These are phyloP conservation scores for Cyclargus thomasi DNA, from an alignment of 1,140 invertebrate species.

Conservation along the genomic window DNA sequence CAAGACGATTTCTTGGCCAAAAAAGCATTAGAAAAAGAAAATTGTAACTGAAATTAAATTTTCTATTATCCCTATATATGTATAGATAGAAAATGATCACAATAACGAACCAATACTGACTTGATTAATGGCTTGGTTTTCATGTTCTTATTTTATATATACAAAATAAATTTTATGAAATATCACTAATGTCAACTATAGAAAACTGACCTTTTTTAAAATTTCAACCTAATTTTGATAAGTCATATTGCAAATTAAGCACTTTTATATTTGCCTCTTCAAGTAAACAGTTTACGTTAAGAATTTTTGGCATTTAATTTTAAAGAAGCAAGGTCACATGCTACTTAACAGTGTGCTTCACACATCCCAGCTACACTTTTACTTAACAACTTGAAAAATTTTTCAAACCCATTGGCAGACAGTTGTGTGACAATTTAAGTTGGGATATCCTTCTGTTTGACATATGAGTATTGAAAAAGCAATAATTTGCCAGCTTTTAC, in stretches of 20 bases:
- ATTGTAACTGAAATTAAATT: not conserved
- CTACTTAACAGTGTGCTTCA: too few relatives aligned
- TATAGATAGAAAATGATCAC: not conserved
- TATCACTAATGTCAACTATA: not conserved
- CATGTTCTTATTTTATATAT: constrained; percentile 9
- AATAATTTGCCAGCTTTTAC: constrained; percentile 49
- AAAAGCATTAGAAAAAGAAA: not conserved
- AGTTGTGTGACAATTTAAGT: not conserved
- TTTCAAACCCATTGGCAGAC: constrained; percentile 15
- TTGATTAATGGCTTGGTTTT: not conserved
- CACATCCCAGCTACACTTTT: too few relatives aligned
- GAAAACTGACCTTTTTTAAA: constrained; percentile 1
- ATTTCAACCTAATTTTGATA: not conserved
- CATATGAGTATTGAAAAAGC: constrained; percentile 62
- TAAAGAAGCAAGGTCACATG: too few relatives aligned
- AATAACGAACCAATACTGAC: constrained; percentile 1
- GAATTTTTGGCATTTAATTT: too few relatives aligned
- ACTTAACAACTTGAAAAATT: too few relatives aligned
- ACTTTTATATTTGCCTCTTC: too few relatives aligned
- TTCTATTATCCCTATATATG: not conserved
- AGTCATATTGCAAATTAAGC: too few relatives aligned
- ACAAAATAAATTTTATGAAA: not conserved
- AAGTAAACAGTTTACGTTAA: too few relatives aligned
- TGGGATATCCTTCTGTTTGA: not conserved
- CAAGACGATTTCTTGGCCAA: too few relatives aligned